These are phyloP conservation scores for Cerastis rubricosa DNA, from an alignment of 2,888 invertebrate genomes.

Conservation along the genomic window DNA sequence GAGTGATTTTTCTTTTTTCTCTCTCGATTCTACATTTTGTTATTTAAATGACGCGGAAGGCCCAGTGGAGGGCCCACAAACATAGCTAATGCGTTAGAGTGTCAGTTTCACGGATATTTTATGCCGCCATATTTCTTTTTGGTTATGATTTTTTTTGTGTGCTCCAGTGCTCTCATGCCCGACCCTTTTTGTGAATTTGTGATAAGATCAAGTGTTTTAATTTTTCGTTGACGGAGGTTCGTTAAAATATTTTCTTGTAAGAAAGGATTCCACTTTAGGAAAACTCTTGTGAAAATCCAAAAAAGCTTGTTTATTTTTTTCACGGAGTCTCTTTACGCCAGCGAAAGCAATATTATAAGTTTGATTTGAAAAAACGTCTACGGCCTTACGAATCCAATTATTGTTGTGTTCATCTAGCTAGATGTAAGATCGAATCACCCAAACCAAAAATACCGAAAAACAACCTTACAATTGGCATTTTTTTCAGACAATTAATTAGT, in stretches of 20 bases:
- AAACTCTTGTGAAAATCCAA: neutral
- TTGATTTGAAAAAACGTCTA: neutral
- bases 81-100: slow-evolving; percentile 64
- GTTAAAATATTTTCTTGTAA: slow-evolving; percentile 14
- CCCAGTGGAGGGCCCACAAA: slow-evolving; percentile 67
- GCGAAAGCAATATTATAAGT: neutral
- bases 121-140: slow-evolving; percentile 45
- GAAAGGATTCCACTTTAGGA: neutral
- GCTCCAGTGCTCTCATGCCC: slow-evolving; percentile 23
- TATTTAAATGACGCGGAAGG: slow-evolving; percentile 82
- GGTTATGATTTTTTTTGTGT: slow-evolving; percentile 44
- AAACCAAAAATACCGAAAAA: neutral
- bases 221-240: slow-evolving; percentile 23
- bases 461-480: neutral
- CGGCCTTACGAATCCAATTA: neutral
- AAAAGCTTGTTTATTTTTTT: neutral
- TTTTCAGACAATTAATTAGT: neutral
- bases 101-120: slow-evolving; percentile 52
- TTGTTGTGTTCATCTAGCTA: neutral
- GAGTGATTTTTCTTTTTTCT: slow-evolving; percentile 71
- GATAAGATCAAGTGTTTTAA: slow-evolving; percentile 17
- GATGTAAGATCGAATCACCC: neutral
- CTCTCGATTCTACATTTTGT: slow-evolving; percentile 73
- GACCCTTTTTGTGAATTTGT: slow-evolving; percentile 34
- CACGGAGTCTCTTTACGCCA: neutral